These are phyloP conservation scores for Columba livia DNA, from an alignment of 2,113 vertebrate species.

Conservation along the genomic window DNA sequence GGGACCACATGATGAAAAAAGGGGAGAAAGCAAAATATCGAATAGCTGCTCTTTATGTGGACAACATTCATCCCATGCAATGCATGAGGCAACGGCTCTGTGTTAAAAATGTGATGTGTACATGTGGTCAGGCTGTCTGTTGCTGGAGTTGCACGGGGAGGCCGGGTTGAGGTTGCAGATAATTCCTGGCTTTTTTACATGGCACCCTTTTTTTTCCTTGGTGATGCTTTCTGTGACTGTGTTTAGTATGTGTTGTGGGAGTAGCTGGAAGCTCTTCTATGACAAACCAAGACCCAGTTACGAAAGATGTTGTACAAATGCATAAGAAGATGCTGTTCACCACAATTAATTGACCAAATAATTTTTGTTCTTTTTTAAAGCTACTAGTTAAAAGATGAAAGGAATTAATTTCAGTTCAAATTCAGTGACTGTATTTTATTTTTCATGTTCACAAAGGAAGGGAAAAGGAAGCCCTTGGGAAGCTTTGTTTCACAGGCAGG, in stretches of 20 bases:
- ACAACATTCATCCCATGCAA: not conserved
- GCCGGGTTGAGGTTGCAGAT: not conserved
- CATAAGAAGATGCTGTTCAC: not conserved
- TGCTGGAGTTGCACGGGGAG: not conserved
- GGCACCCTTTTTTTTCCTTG: not conserved
- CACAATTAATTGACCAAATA: not conserved
- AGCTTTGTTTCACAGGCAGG: not conserved
- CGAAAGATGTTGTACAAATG: not conserved
- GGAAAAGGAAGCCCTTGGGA: not conserved
- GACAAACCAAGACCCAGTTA: not conserved
- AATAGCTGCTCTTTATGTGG: not conserved
- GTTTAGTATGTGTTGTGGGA: not conserved
- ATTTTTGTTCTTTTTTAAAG: not conserved
- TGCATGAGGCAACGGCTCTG: not conserved
- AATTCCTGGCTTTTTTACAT: not conserved
- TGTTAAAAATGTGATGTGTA: rapidly evolving
- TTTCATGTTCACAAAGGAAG: not conserved
- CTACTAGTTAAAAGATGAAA: not conserved
- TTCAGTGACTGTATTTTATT: not conserved
- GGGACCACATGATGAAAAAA: not conserved
- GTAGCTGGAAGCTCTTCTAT: not conserved
- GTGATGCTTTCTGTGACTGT: not conserved
- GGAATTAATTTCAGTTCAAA: not conserved
- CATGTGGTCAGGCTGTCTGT: not conserved
- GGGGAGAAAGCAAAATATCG: not conserved